Base-by-base conservation (phyloP, 2,888 invertebrate genomes). In the Tipula unca region DNA sequence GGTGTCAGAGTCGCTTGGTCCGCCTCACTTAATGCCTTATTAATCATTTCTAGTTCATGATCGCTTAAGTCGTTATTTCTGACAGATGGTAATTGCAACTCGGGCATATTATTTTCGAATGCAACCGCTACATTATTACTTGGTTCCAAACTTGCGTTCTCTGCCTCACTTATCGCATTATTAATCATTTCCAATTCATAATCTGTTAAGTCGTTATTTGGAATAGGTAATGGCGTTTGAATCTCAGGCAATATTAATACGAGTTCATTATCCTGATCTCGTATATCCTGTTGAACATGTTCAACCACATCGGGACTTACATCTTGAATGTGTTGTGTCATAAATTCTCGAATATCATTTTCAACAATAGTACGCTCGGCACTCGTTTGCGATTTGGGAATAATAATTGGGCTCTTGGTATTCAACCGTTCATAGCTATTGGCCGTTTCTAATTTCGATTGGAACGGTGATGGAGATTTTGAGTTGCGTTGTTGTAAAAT, bases 281-380 rank as follows among this genome's bases (percentile, higher is more conserved):
- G 88, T 0, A 91, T 87, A 69, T 91, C 91, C 69, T 89, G 89
- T 85, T 90, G 90, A 0, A 91, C 90, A 86, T 91, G 91, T 35
- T 90, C 90, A 1, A 91, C 91, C 8, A 91, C 87, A 87, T 90
- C 90, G 0, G 91, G 91, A 10, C 89, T 89, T 86, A 91, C 90
- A 20, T 91, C 91, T 85, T 91, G 91, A 85, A 91, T 91, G 54
- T 91, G 91, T 82, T 90, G 90, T 89, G 90, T 90, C 1, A 91
- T 90, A 87, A 91, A 91, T 86, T 88, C 89, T 86, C 89, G 90
- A 0, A 91, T 89, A 88, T 91, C 90, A 10, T 88, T 87, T 83
- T 88, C 88, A 69, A 87, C 86, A 29, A 10, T 85, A 4, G 86
- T 85, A 14, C 20, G 87, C 0, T 88, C 87, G 0, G 87, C 88